Evolutionary conservation across 2,888 invertebrate species (phyloP).

Genomic region (Diloba caeruleocephala): DNA sequence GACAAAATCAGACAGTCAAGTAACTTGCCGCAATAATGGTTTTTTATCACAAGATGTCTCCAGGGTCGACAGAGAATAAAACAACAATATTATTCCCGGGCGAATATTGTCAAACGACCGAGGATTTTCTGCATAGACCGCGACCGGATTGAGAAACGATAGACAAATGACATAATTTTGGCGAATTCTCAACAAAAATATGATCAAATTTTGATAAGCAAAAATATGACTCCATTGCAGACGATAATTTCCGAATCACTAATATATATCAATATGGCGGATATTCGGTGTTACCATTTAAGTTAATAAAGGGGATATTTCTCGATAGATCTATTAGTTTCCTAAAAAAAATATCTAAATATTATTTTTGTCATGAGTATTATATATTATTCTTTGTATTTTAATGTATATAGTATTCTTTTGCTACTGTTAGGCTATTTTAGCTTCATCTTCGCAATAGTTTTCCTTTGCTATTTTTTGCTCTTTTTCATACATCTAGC

Average conservation of each 20-base stretch:
- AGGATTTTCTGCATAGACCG: slow-evolving; percentile 84
- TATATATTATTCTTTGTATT: too few species aligned
- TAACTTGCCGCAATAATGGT: slow-evolving; percentile 77
- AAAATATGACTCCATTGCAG: slow-evolving; percentile 89
- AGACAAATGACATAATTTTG: slow-evolving; percentile 87
- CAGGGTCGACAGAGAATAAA: slow-evolving; percentile 82
- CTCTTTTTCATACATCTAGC: too few species aligned
- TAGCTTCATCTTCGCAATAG: too few species aligned
- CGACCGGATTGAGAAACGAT: slow-evolving; percentile 81
- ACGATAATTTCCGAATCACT: slow-evolving; percentile 85
- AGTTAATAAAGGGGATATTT: too few species aligned
- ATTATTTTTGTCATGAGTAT: too few species aligned
- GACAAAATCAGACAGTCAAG: slow-evolving; percentile 78
- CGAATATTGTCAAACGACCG: slow-evolving; percentile 87
- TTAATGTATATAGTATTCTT: too few species aligned
- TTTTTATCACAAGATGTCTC: slow-evolving; percentile 89
- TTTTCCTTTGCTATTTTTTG: too few species aligned
- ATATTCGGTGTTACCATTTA: slow-evolving; percentile 63
- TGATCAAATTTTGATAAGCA: slow-evolving; percentile 84
- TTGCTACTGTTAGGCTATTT: too few species aligned
- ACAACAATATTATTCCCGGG: slow-evolving; percentile 78
- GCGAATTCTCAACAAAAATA: slow-evolving; percentile 84
- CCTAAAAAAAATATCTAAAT: too few species aligned
- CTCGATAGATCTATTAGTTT: too few species aligned
- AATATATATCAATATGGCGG: slow-evolving; percentile 81